A percentile compares a stretch with the other conserved stretches of the same genome.
These are phyloP conservation scores for Drosophila anceps DNA, from an alignment of 2,888 invertebrate species.

Conservation along the genomic window DNA sequence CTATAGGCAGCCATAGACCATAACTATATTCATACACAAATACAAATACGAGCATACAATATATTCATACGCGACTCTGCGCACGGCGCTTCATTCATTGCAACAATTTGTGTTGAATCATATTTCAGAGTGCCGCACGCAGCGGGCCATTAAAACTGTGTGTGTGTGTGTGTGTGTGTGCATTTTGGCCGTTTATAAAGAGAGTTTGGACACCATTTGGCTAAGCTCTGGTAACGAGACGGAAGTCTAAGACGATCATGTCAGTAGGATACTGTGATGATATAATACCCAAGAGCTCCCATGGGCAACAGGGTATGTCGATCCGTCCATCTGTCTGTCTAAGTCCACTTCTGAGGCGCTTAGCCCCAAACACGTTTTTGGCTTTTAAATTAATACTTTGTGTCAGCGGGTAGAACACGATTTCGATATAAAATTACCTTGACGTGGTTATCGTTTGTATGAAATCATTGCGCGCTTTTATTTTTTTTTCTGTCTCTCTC, in stretches of 20 bases:
- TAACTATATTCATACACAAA: slow-evolving; percentile 48
- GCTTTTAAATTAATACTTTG: slow-evolving; percentile 77
- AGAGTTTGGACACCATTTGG: slow-evolving; percentile 28
- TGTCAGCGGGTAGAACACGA: slow-evolving; percentile 74
- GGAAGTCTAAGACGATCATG: slow-evolving; percentile 61
- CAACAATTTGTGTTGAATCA: slow-evolving; percentile 66
- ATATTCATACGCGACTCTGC: slow-evolving; percentile 33
- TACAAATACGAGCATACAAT: slow-evolving; percentile 1
- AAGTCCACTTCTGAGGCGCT: slow-evolving; percentile 65
- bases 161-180: slow-evolving; percentile 45
- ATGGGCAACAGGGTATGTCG: slow-evolving; percentile 31
- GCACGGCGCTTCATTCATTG: slow-evolving; percentile 51
- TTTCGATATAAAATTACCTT: slow-evolving; percentile 79
- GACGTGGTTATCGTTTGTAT: slow-evolving; percentile 72
- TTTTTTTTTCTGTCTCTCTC: slow-evolving; percentile 41
- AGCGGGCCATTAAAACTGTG: slow-evolving; percentile 55
- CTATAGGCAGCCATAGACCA: slow-evolving; percentile 71
- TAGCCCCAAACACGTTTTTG: slow-evolving; percentile 76
- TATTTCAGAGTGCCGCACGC: slow-evolving; percentile 70
- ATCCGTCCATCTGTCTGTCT: not conserved
- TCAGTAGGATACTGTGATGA: slow-evolving; percentile 55
- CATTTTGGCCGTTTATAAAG: slow-evolving; percentile 53
- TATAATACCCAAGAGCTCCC: slow-evolving; percentile 56
- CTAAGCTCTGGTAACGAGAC: slow-evolving; percentile 51
- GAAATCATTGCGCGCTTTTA: slow-evolving; percentile 67